These are phyloP conservation scores for Oxytorus armatus DNA, from an alignment of 2,888 invertebrate genomes.

Conservation along the genomic window DNA sequence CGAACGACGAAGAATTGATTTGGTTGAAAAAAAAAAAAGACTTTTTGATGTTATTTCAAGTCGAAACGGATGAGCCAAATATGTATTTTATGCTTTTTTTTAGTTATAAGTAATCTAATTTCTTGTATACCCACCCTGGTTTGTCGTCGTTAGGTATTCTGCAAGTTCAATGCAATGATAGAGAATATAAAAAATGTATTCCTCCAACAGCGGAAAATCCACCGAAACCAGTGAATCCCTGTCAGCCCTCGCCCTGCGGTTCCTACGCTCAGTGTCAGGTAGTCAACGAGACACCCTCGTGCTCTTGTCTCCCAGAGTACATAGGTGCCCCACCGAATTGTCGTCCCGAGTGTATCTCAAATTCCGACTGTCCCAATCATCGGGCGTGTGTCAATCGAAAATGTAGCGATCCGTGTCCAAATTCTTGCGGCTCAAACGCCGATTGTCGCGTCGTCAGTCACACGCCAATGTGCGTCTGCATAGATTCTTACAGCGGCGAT, in stretches of 20 bases:
- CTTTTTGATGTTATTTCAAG: too few relatives aligned
- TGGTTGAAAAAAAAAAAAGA: too few relatives aligned
- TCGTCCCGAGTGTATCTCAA: slow-evolving; percentile 91
- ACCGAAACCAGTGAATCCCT: slow-evolving; percentile 72
- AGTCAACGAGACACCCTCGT: slow-evolving; percentile 86
- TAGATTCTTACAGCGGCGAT: slow-evolving; percentile 86
- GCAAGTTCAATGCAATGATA: too few relatives aligned
- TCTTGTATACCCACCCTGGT: too few relatives aligned
- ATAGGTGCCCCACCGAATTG: slow-evolving; percentile 91
- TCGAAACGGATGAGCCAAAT: too few relatives aligned
- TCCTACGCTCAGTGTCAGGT: slow-evolving; percentile 89
- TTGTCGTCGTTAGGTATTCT: not conserved
- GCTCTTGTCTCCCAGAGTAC: slow-evolving; percentile 89
- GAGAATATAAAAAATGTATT: slow-evolving; percentile 8
- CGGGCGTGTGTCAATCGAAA: slow-evolving; percentile 91
- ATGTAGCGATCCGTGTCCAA: slow-evolving; percentile 91
- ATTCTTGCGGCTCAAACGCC: slow-evolving; percentile 90
- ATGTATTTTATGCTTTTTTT: too few relatives aligned
- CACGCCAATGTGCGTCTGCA: slow-evolving; percentile 89
- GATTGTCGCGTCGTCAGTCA: slow-evolving; percentile 91
- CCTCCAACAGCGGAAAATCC: slow-evolving; percentile 60
- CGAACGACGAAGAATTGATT: too few relatives aligned
- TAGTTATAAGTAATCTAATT: too few relatives aligned
- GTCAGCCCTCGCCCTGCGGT: slow-evolving; percentile 83
- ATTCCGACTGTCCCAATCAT: slow-evolving; percentile 90